A percentile compares a stretch with the other conserved stretches of the same genome.
phyloP scores from a whole-genome alignment of 1,140 invertebrate genomes.

The Coelopa frigida region DNA sequence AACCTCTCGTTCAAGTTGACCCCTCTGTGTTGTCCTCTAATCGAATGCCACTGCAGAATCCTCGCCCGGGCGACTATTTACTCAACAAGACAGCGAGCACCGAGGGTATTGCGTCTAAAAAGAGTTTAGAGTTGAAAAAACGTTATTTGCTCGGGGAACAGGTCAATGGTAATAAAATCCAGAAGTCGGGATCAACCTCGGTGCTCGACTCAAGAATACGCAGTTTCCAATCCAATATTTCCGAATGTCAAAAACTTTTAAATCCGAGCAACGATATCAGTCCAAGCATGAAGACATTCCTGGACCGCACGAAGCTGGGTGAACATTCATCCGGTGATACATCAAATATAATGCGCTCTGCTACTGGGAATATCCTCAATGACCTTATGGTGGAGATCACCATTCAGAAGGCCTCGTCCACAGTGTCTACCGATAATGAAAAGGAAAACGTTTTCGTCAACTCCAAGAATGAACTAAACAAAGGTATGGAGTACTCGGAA shows the following conservation, averaged over 20 bases:
- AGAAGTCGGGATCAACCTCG: conserved; percentile 78
- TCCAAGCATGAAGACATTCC: conserved; percentile 66
- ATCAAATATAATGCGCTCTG: conserved; percentile 34
- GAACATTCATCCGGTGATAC: conserved; percentile 20
- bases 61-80: conserved; percentile 61
- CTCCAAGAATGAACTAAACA: conserved; percentile 42
- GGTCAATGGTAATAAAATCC: conserved; percentile 54
- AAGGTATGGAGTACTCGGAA: conserved; percentile 41
- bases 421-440: conserved; percentile 38
- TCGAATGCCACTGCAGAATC: conserved; percentile 45
- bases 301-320: conserved; percentile 42
- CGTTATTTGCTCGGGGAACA: conserved; percentile 65
- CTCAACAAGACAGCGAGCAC: conserved; percentile 75
- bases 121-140: conserved; percentile 76
- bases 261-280: conserved; percentile 71
- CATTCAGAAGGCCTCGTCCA: conserved; percentile 35
- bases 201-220: conserved; percentile 76
- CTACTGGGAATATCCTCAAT: conserved; percentile 37
- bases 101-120: conserved; percentile 76
- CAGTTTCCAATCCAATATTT: conserved; percentile 75
- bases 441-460: conserved; percentile 43
- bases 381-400: conserved; percentile 35
- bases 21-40: conserved; percentile 33
- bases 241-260: conserved; percentile 79
- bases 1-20: conserved; percentile 47